Evolutionary conservation across 1,140 invertebrate genomes (phyloP).

Genomic region (Lepidotrigona ventralis): DNA sequence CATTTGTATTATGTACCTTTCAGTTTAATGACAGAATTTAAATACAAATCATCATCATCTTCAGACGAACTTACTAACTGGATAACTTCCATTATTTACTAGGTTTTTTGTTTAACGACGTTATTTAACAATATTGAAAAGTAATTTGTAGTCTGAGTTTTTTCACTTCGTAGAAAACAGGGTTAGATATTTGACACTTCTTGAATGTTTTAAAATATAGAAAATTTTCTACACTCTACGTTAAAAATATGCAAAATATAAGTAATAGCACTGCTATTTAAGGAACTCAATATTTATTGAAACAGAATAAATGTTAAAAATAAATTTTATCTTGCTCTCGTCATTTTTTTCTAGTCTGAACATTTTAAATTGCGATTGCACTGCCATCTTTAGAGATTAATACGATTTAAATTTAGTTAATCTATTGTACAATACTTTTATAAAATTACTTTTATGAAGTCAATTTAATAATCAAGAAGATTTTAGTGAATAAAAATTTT

Average conservation of each 20-base stretch:
- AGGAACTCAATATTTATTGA: background rate
- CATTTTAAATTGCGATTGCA: background rate
- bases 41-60: slow-evolving; percentile 62
- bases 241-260: background rate
- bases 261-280: background rate
- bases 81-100: slow-evolving; percentile 40
- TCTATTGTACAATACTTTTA: background rate
- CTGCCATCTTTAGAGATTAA: slow-evolving; percentile 3
- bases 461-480: too few species aligned
- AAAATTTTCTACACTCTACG: background rate
- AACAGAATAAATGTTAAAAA: background rate
- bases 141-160: background rate
- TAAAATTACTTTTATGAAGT: too few species aligned
- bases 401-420: background rate
- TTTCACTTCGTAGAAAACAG: background rate
- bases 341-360: background rate
- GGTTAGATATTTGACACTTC: slow-evolving; percentile 11
- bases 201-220: background rate
- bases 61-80: slow-evolving; percentile 53
- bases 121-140: background rate
- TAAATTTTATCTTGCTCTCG: background rate
- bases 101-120: background rate
- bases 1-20: slow-evolving; percentile 48
- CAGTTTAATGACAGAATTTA: slow-evolving; percentile 57
- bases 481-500: too few species aligned